phyloP scores from a whole-genome alignment of 2,113 vertebrate species.

The Dendrocopos noguchii region DNA sequence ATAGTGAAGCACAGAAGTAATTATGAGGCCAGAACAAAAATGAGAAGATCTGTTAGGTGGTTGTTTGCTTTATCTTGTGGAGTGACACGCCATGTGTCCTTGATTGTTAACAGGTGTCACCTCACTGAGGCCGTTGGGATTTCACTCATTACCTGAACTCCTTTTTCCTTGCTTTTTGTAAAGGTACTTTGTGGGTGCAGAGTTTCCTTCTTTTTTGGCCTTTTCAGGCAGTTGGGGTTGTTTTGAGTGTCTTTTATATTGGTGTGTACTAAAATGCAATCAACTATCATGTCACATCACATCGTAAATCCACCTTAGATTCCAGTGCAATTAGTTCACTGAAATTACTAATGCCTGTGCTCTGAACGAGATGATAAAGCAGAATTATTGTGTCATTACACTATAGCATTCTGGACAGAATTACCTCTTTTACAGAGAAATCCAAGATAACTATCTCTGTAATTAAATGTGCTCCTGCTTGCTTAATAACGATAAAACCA shows the following conservation, averaged over 20 bases:
- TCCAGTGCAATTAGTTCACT: not conserved
- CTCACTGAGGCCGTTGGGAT: not conserved
- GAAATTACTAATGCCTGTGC: not conserved
- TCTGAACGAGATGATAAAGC: not conserved
- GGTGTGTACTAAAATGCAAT: not conserved
- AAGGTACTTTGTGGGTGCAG: not conserved
- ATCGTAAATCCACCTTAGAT: not conserved
- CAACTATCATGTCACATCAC: not conserved
- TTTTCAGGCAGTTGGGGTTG: not conserved
- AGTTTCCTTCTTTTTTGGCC: not conserved
- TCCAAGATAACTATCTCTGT: constrained; percentile 1
- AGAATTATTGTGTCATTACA: not conserved
- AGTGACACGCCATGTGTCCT: fast-evolving
- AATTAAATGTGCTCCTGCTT: constrained; percentile 19
- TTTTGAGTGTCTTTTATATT: not conserved
- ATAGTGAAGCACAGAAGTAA: not conserved
- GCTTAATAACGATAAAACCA: constrained; percentile 20
- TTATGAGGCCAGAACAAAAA: not conserved
- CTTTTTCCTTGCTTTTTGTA: not conserved
- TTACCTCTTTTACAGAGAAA: not conserved
- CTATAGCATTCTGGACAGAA: not conserved
- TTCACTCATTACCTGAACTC: not conserved
- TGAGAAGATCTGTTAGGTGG: not conserved
- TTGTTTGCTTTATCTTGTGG: not conserved
- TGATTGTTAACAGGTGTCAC: fast-evolving